phyloP scores from a whole-genome alignment of 2,113 vertebrate species.

The Oryzias melastigma region DNA sequence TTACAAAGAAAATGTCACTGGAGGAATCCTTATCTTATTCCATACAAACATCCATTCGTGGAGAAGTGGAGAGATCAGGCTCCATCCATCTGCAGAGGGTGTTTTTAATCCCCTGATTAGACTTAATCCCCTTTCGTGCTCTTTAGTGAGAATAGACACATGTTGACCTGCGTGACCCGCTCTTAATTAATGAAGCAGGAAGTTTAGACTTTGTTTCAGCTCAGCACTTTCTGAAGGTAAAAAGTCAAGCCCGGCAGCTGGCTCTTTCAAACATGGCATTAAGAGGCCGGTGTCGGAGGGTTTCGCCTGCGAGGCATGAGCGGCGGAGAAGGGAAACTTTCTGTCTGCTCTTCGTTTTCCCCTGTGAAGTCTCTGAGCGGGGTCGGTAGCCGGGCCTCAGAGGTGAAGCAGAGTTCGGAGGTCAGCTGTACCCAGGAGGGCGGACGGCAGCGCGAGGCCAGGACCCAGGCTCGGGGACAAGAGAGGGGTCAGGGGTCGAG shows the following conservation, averaged over 20 bases:
- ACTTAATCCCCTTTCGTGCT: constrained; percentile 63
- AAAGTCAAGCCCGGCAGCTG: constrained; percentile 27
- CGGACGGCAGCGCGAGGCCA: constrained; percentile 47
- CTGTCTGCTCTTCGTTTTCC: constrained; percentile 55
- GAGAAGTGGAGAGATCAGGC: constrained; percentile 51
- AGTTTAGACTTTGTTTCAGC: constrained; percentile 4
- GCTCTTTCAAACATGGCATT: constrained; percentile 19
- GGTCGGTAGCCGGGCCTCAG: constrained; percentile 58
- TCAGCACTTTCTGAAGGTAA: constrained; percentile 8
- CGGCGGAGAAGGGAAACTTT: constrained; percentile 47
- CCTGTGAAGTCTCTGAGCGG: constrained; percentile 57
- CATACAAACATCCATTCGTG: constrained; percentile 68
- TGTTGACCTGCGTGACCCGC: constrained; percentile 60
- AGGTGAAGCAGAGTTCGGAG: constrained; percentile 69
- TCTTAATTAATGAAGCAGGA: constrained; percentile 63
- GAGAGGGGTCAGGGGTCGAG: constrained; percentile 63
- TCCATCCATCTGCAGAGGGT: constrained; percentile 50
- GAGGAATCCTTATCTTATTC: constrained; percentile 56
- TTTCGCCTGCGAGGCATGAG: constrained; percentile 36
- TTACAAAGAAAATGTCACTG: constrained; percentile 62
- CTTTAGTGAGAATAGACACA: constrained; percentile 69
- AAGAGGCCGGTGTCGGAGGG: constrained; percentile 19
- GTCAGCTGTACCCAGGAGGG: constrained; percentile 65
- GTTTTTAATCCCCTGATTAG: constrained; percentile 69
- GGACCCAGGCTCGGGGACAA: constrained; percentile 56